A percentile compares a stretch with the other conserved stretches of the same genome.
These are phyloP conservation scores for Chironomus tepperi DNA, from an alignment of 1,140 invertebrate species.

Conservation along the genomic window DNA sequence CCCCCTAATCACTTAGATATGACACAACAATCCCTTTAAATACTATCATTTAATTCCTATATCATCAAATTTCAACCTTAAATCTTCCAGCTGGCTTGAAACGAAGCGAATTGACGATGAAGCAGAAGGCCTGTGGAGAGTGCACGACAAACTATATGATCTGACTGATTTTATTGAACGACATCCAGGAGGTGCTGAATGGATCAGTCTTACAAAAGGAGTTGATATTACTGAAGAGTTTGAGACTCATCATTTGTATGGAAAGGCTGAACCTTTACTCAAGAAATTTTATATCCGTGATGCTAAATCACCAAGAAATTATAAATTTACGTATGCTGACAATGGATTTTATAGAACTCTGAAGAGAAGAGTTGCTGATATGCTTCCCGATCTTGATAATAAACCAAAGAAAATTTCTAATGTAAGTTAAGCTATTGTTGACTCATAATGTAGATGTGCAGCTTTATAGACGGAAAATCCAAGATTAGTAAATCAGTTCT, in stretches of 20 bases:
- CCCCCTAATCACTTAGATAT: too few species aligned
- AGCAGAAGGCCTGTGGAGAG: constrained; percentile 58
- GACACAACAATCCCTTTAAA: too few species aligned
- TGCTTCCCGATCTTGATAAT: background rate
- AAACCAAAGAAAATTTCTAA: background rate
- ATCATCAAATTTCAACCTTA: background rate
- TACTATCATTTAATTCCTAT: too few species aligned
- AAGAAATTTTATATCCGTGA: constrained; percentile 50
- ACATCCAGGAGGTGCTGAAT: constrained; percentile 64
- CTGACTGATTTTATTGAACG: constrained; percentile 48
- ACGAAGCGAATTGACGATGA: constrained; percentile 50
- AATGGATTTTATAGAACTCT: constrained; percentile 59
- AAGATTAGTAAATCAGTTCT: too few species aligned
- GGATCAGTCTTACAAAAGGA: constrained; percentile 54
- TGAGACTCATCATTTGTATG: constrained; percentile 49
- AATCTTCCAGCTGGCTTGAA: background rate
- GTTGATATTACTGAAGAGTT: constrained; percentile 67
- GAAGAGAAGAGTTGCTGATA: constrained; percentile 42
- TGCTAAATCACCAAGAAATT: constrained; percentile 45
- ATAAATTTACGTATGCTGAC: constrained; percentile 53
- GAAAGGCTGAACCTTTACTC: constrained; percentile 44
- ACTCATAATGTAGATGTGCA: too few species aligned
- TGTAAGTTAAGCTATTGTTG: background rate
- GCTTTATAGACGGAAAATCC: background rate
- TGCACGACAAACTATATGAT: constrained; percentile 59